Evolutionary conservation across 1,140 invertebrate species (phyloP), one percentile per base, ranked within the genome.

Genomic region (Pogonomyrmex barbatus): DNA sequence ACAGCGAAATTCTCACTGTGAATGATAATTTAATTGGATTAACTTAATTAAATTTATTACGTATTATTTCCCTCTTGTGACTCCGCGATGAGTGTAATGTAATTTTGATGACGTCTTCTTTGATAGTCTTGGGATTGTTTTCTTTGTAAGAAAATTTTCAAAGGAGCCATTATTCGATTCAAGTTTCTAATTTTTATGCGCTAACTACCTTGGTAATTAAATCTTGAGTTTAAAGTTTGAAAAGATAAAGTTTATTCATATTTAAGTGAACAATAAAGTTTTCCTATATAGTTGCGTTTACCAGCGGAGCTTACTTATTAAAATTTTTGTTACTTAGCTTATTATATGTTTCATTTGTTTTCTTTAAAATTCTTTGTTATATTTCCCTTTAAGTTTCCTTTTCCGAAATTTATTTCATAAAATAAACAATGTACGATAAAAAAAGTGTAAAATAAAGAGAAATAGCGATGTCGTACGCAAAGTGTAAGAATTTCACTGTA

Each of bases 11-110:
- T 75, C 12, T 47, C 12, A 12, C 58, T 56, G n/a, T 50, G 4
- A 39, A 30, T 71, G 8, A 52, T 45, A 30, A 30, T 39, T 9
- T 67, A 52, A 67, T 52, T 30, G 42, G 1, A 24, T 73, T 60
- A n/a, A n/a, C n/a, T n/a, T n/a, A 60, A 82, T 73, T 71, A 36
- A 73, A 73, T 82, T 60, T 24, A 33, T 62, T 54, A 54, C 8
- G 8, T 3, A 62, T 30, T 45, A 9, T n/a, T n/a, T 45, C 1
- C 24, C 4, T 81, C n/a, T 3, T 30, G 4, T 1, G 10, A n/a
- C 9, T 12, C 70, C 24, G 24, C 24, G 24, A 24, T 24, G 24
- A 24, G 24, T 24, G 24, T 24, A 24, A 24, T 24, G 24, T 52
- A 47, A 65, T 63, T 77, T 62, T 45, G 63, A n/a, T 4, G 30